phyloP scores from a whole-genome alignment of 2,888 invertebrate species.

The Hypsopygia costalis region DNA sequence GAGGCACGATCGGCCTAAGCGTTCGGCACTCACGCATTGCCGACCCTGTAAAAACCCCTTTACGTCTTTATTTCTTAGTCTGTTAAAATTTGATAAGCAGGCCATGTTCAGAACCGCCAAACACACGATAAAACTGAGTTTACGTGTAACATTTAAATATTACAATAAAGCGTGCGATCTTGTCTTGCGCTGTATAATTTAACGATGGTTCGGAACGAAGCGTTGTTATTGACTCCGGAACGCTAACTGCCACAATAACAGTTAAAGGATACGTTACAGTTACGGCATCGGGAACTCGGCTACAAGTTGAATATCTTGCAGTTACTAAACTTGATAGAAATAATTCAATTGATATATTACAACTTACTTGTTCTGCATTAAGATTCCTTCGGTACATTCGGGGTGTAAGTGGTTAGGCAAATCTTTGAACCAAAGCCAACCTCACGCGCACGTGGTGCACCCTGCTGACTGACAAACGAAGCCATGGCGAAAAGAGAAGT shows the following conservation, averaged over 20 bases:
- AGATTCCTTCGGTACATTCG: too few relatives aligned
- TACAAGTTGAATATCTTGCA: not conserved
- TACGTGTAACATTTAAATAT: conserved; percentile 9
- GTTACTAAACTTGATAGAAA: not conserved
- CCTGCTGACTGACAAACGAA: too few relatives aligned
- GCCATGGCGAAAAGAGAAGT: too few relatives aligned
- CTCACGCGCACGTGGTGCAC: too few relatives aligned
- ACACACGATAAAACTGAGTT: conserved; percentile 8
- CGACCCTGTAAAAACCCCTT: too few relatives aligned
- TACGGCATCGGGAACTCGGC: not conserved
- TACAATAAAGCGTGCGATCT: conserved; percentile 8
- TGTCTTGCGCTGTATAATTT: conserved; percentile 21
- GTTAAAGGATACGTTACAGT: conserved; percentile 18
- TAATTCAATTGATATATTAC: too few relatives aligned
- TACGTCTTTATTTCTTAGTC: too few relatives aligned
- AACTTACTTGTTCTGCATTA: too few relatives aligned
- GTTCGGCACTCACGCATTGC: too few relatives aligned
- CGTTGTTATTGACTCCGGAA: conserved; percentile 33
- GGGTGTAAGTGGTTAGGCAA: too few relatives aligned
- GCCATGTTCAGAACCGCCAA: not conserved
- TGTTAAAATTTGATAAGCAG: not conserved
- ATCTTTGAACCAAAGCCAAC: too few relatives aligned
- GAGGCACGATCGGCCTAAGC: too few relatives aligned
- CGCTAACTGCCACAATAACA: conserved; percentile 42
- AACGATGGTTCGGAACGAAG: conserved; percentile 8